phyloP scores from a whole-genome alignment of 1,140 invertebrate genomes.

The Anoplophora glabripennis region DNA sequence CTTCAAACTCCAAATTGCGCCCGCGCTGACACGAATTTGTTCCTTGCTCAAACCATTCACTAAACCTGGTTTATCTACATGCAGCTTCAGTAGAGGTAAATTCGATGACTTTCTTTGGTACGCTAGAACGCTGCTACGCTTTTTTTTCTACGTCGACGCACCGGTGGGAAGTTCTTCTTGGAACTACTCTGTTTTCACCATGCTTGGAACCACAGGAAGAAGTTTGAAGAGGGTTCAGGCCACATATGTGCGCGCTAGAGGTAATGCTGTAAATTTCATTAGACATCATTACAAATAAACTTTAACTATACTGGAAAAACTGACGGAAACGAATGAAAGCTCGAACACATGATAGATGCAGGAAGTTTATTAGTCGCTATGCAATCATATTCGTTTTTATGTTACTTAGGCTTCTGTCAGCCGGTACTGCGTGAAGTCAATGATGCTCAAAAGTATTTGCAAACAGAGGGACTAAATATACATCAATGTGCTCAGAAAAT shows the following conservation, averaged over 20 bases:
- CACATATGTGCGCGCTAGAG: conserved; percentile 23
- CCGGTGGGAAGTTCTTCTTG: conserved; percentile 31
- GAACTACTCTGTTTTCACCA: no score
- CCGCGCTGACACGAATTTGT: no score
- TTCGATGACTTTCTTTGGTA: no score
- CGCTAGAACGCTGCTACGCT: conserved; percentile 23
- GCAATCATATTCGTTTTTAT: conserved; percentile 30
- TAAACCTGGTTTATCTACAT: no score
- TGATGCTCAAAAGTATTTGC: conserved; percentile 22
- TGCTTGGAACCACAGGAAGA: conserved; percentile 16
- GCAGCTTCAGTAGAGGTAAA: no score
- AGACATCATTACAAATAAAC: conserved; percentile 17
- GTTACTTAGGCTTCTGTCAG: conserved; percentile 17
- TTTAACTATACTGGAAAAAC: background rate
- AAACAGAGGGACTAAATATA: no score
- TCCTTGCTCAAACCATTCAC: no score
- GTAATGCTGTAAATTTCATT: conserved; percentile 19
- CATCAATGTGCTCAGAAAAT: no score
- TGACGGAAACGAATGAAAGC: conserved; percentile 17
- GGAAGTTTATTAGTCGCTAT: conserved; percentile 21
- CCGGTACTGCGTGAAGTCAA: conserved; percentile 22
- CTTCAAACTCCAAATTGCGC: no score
- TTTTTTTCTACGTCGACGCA: conserved; percentile 34
- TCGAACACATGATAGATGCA: conserved; percentile 21
- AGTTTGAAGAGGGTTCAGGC: conserved; percentile 21